Evolutionary conservation across 2,888 invertebrate genomes (phyloP).

Genomic region (Hemicrepidius hirtus): DNA sequence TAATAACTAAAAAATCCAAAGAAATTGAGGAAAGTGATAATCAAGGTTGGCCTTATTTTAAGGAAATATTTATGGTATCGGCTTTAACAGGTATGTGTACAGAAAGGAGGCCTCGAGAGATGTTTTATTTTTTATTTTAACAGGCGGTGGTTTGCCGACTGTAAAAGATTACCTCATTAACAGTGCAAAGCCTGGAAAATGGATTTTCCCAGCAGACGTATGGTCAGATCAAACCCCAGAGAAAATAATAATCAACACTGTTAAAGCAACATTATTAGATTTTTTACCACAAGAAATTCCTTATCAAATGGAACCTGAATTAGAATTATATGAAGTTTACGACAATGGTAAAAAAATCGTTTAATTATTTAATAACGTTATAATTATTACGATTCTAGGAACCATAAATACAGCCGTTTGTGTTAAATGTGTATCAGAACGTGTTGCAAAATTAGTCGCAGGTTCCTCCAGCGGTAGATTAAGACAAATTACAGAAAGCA

Average conservation of each 20-base stretch:
- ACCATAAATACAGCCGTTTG: slow-evolving; percentile 75
- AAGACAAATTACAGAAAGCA: slow-evolving; percentile 78
- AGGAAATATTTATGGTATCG: slow-evolving; percentile 94
- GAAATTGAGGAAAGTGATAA: slow-evolving; percentile 55
- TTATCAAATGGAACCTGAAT: slow-evolving; percentile 79
- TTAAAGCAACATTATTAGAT: slow-evolving; percentile 90
- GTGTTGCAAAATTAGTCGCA: slow-evolving; percentile 79
- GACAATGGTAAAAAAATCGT: slow-evolving; percentile 71
- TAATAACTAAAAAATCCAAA: slow-evolving; percentile 57
- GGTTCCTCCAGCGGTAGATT: slow-evolving; percentile 82
- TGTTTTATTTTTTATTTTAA: no score
- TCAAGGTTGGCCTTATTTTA: slow-evolving; percentile 85
- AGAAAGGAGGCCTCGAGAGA: no score
- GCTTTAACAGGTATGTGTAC: slow-evolving; percentile 84
- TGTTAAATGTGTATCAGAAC: slow-evolving; percentile 78
- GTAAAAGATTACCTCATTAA: slow-evolving; percentile 78
- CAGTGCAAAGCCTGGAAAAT: slow-evolving; percentile 79
- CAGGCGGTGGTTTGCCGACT: slow-evolving; percentile 67
- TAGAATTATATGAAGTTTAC: slow-evolving; percentile 80
- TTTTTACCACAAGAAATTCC: slow-evolving; percentile 90
- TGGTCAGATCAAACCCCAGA: slow-evolving; percentile 86
- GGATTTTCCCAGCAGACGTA: slow-evolving; percentile 80
- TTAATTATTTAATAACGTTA: background rate
- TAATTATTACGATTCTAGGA: slow-evolving; percentile 68
- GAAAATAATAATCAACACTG: slow-evolving; percentile 81